Evolutionary conservation across 2,888 invertebrate genomes (phyloP).

Genomic region (Netelia virgata): DNA sequence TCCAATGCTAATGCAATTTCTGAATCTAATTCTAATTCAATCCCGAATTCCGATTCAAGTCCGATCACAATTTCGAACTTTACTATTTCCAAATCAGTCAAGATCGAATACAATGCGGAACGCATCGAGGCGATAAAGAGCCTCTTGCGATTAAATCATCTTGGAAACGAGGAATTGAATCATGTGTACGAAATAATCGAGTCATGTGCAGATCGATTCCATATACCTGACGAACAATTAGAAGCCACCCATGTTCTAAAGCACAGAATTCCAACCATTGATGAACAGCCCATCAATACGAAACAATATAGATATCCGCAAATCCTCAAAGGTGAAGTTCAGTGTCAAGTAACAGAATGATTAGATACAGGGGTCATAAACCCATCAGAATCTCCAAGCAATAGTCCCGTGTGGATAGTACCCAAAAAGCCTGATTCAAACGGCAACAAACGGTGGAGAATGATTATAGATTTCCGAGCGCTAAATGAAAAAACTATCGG

Average conservation of each 20-base stretch:
- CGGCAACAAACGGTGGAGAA: conserved; percentile 31
- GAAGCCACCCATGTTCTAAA: conserved; percentile 26
- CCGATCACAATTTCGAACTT: too few species aligned
- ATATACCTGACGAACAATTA: conserved; percentile 23
- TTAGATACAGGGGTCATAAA: conserved; percentile 2
- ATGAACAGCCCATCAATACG: conserved; percentile 28
- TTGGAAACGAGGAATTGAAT: too few species aligned
- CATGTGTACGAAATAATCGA: too few species aligned
- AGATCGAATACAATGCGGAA: too few species aligned
- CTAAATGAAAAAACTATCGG: conserved; percentile 39
- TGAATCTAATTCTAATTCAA: too few species aligned
- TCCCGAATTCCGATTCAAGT: too few species aligned
- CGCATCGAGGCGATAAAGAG: too few species aligned
- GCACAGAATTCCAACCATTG: conserved; percentile 31
- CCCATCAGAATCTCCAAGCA: conserved; percentile 25
- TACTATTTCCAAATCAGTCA: too few species aligned
- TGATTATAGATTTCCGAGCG: conserved; percentile 38
- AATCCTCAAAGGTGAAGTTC: conserved; percentile 32
- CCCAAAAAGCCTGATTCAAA: conserved; percentile 37
- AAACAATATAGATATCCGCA: conserved; percentile 30
- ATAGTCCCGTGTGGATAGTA: conserved; percentile 37
- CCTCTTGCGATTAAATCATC: too few species aligned
- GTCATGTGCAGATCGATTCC: too few species aligned
- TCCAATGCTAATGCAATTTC: too few species aligned
- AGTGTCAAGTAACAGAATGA: conserved; percentile 27